Evolutionary conservation across 2,797 vertebrate species (phyloP), one percentile per base, ranked within the genome.

Genomic region (Australoheros facetus): DNA sequence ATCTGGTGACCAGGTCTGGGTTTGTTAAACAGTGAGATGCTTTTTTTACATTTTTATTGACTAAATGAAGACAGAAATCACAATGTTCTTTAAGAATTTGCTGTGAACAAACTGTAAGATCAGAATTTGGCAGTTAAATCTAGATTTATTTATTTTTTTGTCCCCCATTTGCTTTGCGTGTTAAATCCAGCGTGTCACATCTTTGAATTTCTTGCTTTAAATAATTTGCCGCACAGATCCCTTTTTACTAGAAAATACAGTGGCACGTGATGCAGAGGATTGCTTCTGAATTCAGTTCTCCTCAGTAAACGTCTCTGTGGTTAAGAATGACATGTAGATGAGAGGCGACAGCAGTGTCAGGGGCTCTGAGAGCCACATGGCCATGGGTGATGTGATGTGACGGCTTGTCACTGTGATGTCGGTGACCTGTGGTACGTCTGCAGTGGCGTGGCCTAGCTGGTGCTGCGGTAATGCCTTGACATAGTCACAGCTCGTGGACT

Each of bases 261-360:
- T 6, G 48, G 7, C 78, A 12, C 5, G 13, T 53, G 58, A 55
- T 57, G 84, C 56, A 10, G 57, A 21, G 56, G 77, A 64, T 56
- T 12, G 71, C 74, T 83, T 79, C 69, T 72, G 66, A 81, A 73
- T 81, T 84, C 45, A 5, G 77, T 80, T 55, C 78, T 85, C 81
- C 77, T 83, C 82, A 19, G 87, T 85, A 85, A 83, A 86, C 72
- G 90, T 93, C 93, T 89, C 74, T 30, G 70, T 72, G 82, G 79
- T 93, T 85, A 75, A 81, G 85, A 79, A 82, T 89, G 89, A 91
- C 92, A 79, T 85, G 90, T 37, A 88, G 91, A 95, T 92, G 88
- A 85, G 93, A 94, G 92, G 93, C 85, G 94, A 96, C 95, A 94
- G 93, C 90, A n/a, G 92, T 91, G 93, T 95, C 94, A 93, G 89